Conservation (phyloP, 2,113 vertebrate species). For the Nerophis lumbriciformis region DNA sequence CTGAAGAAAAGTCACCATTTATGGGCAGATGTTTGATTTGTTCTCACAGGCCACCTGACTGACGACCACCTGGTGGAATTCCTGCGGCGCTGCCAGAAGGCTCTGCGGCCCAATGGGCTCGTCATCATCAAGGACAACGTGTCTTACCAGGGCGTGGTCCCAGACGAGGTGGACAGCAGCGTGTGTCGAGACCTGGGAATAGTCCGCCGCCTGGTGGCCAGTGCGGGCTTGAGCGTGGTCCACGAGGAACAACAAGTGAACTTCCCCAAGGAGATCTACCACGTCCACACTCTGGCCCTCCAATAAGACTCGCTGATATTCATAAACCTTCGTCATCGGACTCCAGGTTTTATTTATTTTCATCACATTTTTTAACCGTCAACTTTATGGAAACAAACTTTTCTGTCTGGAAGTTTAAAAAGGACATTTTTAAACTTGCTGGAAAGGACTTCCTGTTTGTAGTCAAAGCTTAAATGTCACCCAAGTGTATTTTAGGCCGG, state of each 20-base stretch:
- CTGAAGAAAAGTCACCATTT: too few species aligned
- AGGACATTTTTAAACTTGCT: too few species aligned
- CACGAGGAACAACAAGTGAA: slow-evolving; percentile 84
- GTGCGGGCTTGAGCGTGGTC: slow-evolving; percentile 79
- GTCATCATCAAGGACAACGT: slow-evolving; percentile 96
- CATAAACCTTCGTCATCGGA: too few species aligned
- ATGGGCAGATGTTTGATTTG: too few species aligned
- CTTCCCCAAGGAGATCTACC: slow-evolving; percentile 95
- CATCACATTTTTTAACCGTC: too few species aligned
- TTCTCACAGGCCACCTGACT: slow-evolving; percentile 82
- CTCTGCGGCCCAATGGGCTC: slow-evolving; percentile 82
- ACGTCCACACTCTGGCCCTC: slow-evolving; percentile 88
- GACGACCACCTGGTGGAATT: slow-evolving; percentile 87
- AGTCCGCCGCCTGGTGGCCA: slow-evolving; percentile 72
- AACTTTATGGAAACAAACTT: too few species aligned
- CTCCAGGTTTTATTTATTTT: too few species aligned
- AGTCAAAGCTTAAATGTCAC: too few species aligned
- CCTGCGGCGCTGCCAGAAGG: slow-evolving; percentile 78
- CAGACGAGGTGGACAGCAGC: slow-evolving; percentile 96
- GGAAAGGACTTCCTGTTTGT: too few species aligned
- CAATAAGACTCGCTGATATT: slow-evolving; percentile 67
- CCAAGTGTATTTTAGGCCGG: too few species aligned
- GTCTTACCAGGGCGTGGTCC: slow-evolving; percentile 87
- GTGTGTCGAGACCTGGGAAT: slow-evolving; percentile 85
- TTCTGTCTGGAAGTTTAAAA: too few species aligned